A percentile compares a stretch with the other conserved stretches of the same genome.
Conservation (phyloP, 2,797 vertebrate species). For the Liparis tanakae region DNA sequence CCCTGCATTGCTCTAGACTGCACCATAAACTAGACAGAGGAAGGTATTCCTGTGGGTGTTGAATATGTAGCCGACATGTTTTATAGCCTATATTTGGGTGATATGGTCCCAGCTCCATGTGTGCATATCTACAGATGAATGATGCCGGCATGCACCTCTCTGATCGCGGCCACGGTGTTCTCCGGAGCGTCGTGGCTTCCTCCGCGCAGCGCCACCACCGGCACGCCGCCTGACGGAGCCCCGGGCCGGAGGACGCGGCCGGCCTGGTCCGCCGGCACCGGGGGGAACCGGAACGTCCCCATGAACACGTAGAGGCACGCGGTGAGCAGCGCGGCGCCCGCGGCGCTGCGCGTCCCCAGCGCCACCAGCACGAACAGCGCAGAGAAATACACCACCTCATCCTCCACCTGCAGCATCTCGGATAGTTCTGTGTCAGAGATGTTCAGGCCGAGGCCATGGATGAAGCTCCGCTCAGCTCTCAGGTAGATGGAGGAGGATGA, state of each 20-base stretch:
- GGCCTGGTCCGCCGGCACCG: slow-evolving; percentile 79
- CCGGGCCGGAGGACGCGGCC: slow-evolving; percentile 83
- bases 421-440: neutral
- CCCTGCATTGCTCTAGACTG: neutral
- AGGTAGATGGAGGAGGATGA: neutral
- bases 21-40: neutral
- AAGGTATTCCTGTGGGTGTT: neutral
- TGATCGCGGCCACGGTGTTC: slow-evolving; percentile 92
- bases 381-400: slow-evolving; percentile 80
- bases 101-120: neutral
- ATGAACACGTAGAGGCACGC: slow-evolving; percentile 85
- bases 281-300: slow-evolving; percentile 85
- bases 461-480: neutral
- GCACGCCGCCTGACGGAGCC: slow-evolving; percentile 58
- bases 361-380: slow-evolving; percentile 77
- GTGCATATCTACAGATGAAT: neutral
- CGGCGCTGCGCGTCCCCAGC: slow-evolving; percentile 82
- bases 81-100: no score
- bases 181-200: slow-evolving; percentile 92
- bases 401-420: slow-evolving; percentile 85
- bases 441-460: slow-evolving; percentile 15
- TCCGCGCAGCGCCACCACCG: slow-evolving; percentile 89
- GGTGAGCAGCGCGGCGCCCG: slow-evolving; percentile 80
- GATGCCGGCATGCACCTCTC: slow-evolving; percentile 78
- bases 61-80: neutral